These are phyloP conservation scores for Mamestra brassicae DNA, from an alignment of 2,888 invertebrate species.

Conservation along the genomic window DNA sequence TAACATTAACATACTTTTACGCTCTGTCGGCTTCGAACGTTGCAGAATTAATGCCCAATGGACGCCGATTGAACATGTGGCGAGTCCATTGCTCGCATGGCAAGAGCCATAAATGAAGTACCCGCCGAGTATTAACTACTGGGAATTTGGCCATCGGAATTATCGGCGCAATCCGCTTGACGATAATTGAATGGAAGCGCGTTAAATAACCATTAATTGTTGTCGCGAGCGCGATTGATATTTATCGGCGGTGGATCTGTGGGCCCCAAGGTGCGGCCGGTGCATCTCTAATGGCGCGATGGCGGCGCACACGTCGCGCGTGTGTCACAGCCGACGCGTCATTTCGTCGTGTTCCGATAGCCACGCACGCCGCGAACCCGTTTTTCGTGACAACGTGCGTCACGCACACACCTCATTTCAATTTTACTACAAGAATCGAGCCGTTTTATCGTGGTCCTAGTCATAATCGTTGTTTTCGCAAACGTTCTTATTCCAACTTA, in stretches of 20 bases:
- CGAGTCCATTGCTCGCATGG: slow-evolving; percentile 76
- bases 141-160: slow-evolving; percentile 85
- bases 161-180: slow-evolving; percentile 85
- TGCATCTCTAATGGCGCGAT: slow-evolving; percentile 71
- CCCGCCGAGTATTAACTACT: slow-evolving; percentile 80
- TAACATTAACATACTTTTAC: slow-evolving; percentile 83
- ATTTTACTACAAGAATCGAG: slow-evolving; percentile 76
- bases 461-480: slow-evolving; percentile 71
- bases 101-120: slow-evolving; percentile 83
- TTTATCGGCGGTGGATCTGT: slow-evolving; percentile 76
- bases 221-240: slow-evolving; percentile 82
- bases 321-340: slow-evolving; percentile 66
- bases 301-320: slow-evolving; percentile 60
- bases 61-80: slow-evolving; percentile 77
- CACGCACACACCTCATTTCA: slow-evolving; percentile 79
- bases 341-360: slow-evolving; percentile 73
- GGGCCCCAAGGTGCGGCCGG: slow-evolving; percentile 66
- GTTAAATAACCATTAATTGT: slow-evolving; percentile 88
- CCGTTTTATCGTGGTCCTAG: slow-evolving; percentile 68
- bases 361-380: slow-evolving; percentile 72
- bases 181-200: slow-evolving; percentile 86
- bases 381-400: slow-evolving; percentile 79
- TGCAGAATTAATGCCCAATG: slow-evolving; percentile 82
- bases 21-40: slow-evolving; percentile 78
- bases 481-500: slow-evolving; percentile 64